Evolutionary conservation across 2,797 vertebrate species (phyloP).

Genomic region (Gymnodraco acuticeps): DNA sequence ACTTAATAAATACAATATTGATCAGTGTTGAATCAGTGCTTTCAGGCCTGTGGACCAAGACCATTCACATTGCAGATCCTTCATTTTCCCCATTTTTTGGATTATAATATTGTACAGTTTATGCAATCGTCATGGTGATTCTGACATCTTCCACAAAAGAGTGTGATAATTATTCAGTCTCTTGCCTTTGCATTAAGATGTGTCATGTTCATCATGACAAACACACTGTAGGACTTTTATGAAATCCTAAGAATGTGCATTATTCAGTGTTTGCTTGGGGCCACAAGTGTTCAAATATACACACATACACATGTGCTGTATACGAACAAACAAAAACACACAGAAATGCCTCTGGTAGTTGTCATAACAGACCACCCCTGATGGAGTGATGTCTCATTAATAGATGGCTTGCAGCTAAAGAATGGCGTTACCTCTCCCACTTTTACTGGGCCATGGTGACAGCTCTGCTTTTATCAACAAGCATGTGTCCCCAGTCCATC

Average conservation of each 20-base stretch:
- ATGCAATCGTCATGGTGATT: neutral
- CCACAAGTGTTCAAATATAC: slow-evolving; percentile 45
- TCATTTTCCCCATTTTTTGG: neutral
- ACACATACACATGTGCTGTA: slow-evolving; percentile 12
- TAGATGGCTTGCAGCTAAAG: slow-evolving; percentile 69
- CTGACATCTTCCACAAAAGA: slow-evolving; percentile 26
- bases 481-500: slow-evolving; percentile 13
- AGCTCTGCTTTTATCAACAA: slow-evolving; percentile 60
- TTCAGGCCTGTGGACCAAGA: neutral
- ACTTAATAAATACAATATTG: neutral
- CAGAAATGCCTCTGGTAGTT: slow-evolving; percentile 69
- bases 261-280: slow-evolving; percentile 61
- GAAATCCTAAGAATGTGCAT: slow-evolving; percentile 57
- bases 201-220: slow-evolving; percentile 22
- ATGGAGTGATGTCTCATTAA: slow-evolving; percentile 79
- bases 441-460: slow-evolving; percentile 59
- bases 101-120: neutral
- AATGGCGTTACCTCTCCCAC: slow-evolving; percentile 69
- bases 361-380: slow-evolving; percentile 71
- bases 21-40: neutral
- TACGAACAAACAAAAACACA: slow-evolving; percentile 46
- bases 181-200: slow-evolving; percentile 25
- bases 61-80: neutral
- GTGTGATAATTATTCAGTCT: slow-evolving; percentile 13
- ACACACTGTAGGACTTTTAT: slow-evolving; percentile 25